A percentile compares a stretch with the other conserved stretches of the same genome.
phyloP scores from a whole-genome alignment of 2,113 vertebrate species.

The Ia io region DNA sequence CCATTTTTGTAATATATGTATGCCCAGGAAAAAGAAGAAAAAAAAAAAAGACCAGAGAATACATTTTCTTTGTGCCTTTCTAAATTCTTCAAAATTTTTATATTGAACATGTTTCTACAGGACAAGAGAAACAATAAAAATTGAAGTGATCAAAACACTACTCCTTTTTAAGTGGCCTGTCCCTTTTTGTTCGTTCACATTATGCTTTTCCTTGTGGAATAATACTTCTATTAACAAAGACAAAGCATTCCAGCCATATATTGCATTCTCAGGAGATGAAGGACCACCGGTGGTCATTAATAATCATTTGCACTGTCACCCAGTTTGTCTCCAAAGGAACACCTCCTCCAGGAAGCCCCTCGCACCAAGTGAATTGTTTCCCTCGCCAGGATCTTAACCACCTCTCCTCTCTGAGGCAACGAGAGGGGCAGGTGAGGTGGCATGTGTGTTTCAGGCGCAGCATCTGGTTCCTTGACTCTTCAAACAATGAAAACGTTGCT shows the following conservation, averaged over 20 bases:
- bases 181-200: background rate
- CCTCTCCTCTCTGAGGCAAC: background rate
- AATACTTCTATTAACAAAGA: background rate
- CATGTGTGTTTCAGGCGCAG: background rate
- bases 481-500: conserved; percentile 10
- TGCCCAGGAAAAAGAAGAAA: background rate
- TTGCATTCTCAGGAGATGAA: background rate
- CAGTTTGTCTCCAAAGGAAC: background rate
- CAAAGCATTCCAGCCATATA: background rate
- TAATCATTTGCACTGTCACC: no score
- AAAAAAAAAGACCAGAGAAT: background rate
- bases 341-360: background rate
- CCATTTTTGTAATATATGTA: background rate
- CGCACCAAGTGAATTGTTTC: background rate
- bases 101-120: background rate
- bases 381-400: background rate
- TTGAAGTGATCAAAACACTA: background rate
- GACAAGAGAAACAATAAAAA: conserved; percentile 5
- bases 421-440: background rate
- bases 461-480: background rate
- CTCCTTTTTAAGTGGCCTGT: background rate
- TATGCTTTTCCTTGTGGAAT: conserved; percentile 2
- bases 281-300: background rate
- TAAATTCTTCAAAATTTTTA: background rate
- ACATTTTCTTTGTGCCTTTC: background rate